Evolutionary conservation across 2,797 vertebrate species (phyloP).

Genomic region (Linurgus olivaceus): DNA sequence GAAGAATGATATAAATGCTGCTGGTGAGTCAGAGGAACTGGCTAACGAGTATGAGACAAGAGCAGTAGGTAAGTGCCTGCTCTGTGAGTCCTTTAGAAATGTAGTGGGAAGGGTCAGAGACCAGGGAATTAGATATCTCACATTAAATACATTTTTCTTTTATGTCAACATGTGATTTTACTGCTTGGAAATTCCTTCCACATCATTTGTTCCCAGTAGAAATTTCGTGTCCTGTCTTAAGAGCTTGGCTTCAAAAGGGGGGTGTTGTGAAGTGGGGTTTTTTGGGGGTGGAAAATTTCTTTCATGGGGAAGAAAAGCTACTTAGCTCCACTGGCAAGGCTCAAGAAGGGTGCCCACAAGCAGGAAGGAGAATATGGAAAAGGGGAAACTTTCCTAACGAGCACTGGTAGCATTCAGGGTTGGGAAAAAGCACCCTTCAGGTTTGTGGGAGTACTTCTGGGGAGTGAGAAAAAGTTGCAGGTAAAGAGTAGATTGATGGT

Average conservation of each 20-base stretch:
- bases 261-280: rapidly evolving
- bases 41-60: constrained; percentile 80
- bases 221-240: background rate
- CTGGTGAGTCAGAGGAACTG: constrained; percentile 79
- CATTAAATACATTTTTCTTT: background rate
- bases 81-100: background rate
- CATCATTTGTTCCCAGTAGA: background rate
- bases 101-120: background rate
- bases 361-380: background rate
- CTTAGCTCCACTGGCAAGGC: background rate
- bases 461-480: background rate
- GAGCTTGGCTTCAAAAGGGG: background rate
- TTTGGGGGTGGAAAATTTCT: background rate
- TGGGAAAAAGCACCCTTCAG: background rate
- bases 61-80: constrained; percentile 74
- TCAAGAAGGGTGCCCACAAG: background rate
- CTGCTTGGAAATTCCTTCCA: background rate
- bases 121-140: background rate
- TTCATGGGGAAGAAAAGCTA: background rate
- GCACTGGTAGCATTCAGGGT: background rate
- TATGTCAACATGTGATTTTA: background rate
- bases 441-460: background rate
- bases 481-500: background rate
- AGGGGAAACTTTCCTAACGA: background rate
- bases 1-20: constrained; percentile 82